A percentile compares a stretch with the other conserved stretches of the same genome.
Conservation (phyloP, 2,113 vertebrate genomes). For the Cervus canadensis region DNA sequence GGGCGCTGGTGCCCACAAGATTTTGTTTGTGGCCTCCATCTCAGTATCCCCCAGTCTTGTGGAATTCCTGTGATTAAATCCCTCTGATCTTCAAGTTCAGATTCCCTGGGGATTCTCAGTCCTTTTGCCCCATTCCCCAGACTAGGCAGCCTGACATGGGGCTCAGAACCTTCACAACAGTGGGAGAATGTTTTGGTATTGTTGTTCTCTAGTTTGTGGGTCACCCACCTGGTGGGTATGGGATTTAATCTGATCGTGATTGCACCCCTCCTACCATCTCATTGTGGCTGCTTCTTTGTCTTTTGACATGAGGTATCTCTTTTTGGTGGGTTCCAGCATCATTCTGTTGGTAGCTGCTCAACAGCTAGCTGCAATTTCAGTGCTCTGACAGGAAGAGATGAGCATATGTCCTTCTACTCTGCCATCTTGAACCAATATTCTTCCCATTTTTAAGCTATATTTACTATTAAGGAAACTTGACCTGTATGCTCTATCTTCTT, state of each 20-base stretch:
- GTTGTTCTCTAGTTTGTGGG: background rate
- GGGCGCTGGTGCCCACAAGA: background rate
- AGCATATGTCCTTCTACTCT: background rate
- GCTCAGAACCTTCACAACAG: background rate
- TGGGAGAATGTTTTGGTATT: background rate
- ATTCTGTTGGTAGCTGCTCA: background rate
- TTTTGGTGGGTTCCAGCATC: background rate
- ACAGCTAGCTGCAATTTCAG: background rate
- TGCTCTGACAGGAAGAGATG: background rate
- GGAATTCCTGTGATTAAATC: background rate
- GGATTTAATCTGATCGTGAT: background rate
- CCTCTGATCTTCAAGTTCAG: background rate
- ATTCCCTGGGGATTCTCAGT: background rate
- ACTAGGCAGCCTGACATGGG: background rate
- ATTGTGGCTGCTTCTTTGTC: background rate
- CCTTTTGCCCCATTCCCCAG: background rate
- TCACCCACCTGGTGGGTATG: rapidly evolving
- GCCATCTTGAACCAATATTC: background rate
- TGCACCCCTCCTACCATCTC: background rate
- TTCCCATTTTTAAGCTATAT: background rate
- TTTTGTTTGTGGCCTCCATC: background rate
- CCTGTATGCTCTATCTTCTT: background rate
- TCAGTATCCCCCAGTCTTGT: background rate
- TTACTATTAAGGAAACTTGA: background rate
- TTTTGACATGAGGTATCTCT: background rate